Evolutionary conservation across 1,140 invertebrate species (phyloP).

Genomic region (Leptinotarsa texana): DNA sequence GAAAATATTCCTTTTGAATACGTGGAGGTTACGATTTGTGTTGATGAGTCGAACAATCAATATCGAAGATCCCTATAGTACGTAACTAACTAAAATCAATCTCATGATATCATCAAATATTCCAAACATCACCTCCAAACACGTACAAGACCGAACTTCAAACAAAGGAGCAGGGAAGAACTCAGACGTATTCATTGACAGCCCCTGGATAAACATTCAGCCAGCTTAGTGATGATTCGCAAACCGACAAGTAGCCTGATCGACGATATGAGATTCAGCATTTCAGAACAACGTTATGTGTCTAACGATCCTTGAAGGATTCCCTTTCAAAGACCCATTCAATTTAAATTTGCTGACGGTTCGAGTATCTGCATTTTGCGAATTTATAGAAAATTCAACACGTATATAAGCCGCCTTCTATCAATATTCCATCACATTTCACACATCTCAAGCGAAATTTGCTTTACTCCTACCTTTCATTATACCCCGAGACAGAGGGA

Average conservation of each 20-base stretch:
- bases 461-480: background rate
- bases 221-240: background rate
- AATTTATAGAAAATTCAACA: slow-evolving; percentile 16
- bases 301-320: slow-evolving; percentile 12
- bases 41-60: too few species aligned
- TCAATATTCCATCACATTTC: slow-evolving; percentile 21
- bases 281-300: slow-evolving; percentile 8
- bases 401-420: background rate
- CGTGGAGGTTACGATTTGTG: too few species aligned
- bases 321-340: slow-evolving; percentile 10
- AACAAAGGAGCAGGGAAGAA: background rate
- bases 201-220: background rate
- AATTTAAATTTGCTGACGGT: slow-evolving; percentile 19
- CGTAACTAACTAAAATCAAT: too few species aligned
- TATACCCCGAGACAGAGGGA: background rate
- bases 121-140: too few species aligned
- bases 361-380: background rate
- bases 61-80: too few species aligned
- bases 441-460: background rate
- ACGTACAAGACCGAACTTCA: too few species aligned
- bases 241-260: slow-evolving; percentile 4
- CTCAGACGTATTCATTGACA: background rate
- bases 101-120: too few species aligned
- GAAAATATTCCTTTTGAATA: too few species aligned
- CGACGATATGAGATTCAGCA: background rate